A percentile compares a stretch with the other conserved stretches of the same genome.
Evolutionary conservation across 2,888 invertebrate genomes (phyloP).

Genomic region (Calliscelio sp.): DNA sequence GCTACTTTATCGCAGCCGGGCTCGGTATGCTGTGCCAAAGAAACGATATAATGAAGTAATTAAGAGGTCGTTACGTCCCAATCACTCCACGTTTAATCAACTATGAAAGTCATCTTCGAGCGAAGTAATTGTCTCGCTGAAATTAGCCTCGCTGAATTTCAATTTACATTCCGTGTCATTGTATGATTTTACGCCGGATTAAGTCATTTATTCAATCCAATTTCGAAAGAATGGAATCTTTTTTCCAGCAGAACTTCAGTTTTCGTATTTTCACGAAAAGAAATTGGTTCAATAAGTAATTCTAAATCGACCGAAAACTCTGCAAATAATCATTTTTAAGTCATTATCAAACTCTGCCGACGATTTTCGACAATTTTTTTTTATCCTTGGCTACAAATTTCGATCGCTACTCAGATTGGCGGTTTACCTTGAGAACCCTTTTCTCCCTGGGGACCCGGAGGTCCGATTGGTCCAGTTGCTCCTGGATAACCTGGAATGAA

Average conservation of each 20-base stretch:
- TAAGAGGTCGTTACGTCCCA: conserved; percentile 75
- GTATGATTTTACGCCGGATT: conserved; percentile 50
- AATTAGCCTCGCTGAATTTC: conserved; percentile 61
- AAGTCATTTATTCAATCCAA: conserved; percentile 50
- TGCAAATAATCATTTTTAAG: too few relatives aligned
- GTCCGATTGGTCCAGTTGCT: conserved; percentile 90
- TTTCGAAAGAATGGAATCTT: conserved; percentile 13
- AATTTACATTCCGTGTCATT: conserved; percentile 59
- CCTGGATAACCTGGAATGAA: conserved; percentile 89
- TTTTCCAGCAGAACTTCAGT: neutral
- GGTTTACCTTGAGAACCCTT: conserved; percentile 67
- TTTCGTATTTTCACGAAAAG: too few relatives aligned
- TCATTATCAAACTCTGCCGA: too few relatives aligned
- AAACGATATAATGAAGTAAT: conserved; percentile 77
- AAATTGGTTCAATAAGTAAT: too few relatives aligned
- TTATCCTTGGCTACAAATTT: neutral
- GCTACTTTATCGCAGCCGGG: conserved; percentile 41
- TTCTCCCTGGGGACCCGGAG: conserved; percentile 88
- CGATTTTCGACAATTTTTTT: too few relatives aligned
- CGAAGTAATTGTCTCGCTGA: conserved; percentile 71
- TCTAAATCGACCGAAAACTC: too few relatives aligned
- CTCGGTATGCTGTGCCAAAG: conserved; percentile 48
- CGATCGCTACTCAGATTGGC: too few relatives aligned
- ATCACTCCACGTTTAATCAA: conserved; percentile 77
- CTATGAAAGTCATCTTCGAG: conserved; percentile 75